Base-by-base conservation (phyloP, 2,797 vertebrate genomes). In the Scyliorhinus canicula region DNA sequence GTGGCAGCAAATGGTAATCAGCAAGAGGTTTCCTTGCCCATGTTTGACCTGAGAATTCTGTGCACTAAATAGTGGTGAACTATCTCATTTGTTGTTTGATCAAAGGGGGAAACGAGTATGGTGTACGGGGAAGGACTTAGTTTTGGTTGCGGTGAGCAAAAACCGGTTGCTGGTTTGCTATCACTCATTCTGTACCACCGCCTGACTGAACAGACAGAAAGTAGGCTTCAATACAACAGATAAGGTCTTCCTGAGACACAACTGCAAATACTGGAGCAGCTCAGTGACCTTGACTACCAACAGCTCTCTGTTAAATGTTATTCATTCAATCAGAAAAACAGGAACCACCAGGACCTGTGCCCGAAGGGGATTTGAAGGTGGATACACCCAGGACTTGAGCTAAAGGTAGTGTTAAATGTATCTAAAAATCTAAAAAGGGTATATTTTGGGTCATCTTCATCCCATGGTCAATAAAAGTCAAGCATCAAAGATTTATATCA, bases 221-320 rank as follows among this genome's bases (percentile, higher is more conserved):
- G 47, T 1, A 84, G 95, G 95, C 65, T 95, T 95, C 85, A 85
- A 86, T 85, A 47, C 44, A 95, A 93, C 35, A 95, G 63, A 67
- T 95, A 50, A 82, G 7, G 21, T 82, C 19, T 9, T 47, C 47
- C 0, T 82, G 79, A 47, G 47, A 26, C 1, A 47, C 40, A 82
- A 24, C 52, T 40, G 60, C 55, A 95, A 74, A 52, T 35, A 7
- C 14, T 67, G 60, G 40, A 57, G 52, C 44, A 24, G 52, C 63
- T 67, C 47, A 31, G 86, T n/a, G 47, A 35, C 47, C 85, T 85
- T 57, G 47, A 28, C 52, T 93, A 63, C 8, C 50, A 65, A 90
- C 52, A 16, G 57, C 93, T 95, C 52, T 88, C 50, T 1, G 26
- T 88, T 52, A 88, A 88, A 88, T 31, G 7, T 35, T 35, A 31